A percentile compares a stretch with the other conserved stretches of the same genome.
These are phyloP conservation scores for Erynnis tages DNA, from an alignment of 2,888 invertebrate genomes.

Conservation along the genomic window DNA sequence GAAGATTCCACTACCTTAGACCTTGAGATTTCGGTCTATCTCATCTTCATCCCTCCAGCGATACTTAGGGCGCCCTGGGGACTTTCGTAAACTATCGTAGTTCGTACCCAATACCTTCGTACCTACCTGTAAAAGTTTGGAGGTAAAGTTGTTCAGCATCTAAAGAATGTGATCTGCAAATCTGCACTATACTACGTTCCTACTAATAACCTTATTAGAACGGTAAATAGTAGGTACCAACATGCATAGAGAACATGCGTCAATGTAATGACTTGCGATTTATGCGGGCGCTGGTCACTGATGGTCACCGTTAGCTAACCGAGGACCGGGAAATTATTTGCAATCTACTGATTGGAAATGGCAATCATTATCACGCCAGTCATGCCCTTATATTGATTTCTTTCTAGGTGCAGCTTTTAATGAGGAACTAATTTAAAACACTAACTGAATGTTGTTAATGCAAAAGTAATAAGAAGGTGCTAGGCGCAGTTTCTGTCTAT, in stretches of 20 bases:
- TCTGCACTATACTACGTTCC: conserved; percentile 32
- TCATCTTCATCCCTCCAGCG: no score
- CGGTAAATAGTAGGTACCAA: conserved; percentile 40
- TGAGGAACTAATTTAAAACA: no score
- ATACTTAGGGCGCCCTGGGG: no score
- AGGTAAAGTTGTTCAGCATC: not conserved
- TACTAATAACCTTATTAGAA: conserved; percentile 28
- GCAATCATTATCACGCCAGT: not conserved
- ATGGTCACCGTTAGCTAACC: conserved; percentile 11
- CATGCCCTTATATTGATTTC: not conserved
- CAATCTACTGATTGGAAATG: conserved; percentile 6
- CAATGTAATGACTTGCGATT: conserved; percentile 45
- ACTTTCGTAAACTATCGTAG: no score
- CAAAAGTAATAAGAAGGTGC: no score
- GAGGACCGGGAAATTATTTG: not conserved
- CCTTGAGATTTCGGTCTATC: no score
- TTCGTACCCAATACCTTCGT: no score
- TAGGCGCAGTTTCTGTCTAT: no score
- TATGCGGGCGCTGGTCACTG: conserved; percentile 37
- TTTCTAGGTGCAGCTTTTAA: not conserved
- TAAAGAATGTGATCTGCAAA: not conserved
- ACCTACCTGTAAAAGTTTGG: no score
- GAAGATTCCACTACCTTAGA: no score
- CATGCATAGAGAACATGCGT: conserved; percentile 41
- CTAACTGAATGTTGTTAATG: no score